These are phyloP conservation scores for Rhinoderma darwinii DNA, from an alignment of 2,113 vertebrate genomes.

Conservation along the genomic window DNA sequence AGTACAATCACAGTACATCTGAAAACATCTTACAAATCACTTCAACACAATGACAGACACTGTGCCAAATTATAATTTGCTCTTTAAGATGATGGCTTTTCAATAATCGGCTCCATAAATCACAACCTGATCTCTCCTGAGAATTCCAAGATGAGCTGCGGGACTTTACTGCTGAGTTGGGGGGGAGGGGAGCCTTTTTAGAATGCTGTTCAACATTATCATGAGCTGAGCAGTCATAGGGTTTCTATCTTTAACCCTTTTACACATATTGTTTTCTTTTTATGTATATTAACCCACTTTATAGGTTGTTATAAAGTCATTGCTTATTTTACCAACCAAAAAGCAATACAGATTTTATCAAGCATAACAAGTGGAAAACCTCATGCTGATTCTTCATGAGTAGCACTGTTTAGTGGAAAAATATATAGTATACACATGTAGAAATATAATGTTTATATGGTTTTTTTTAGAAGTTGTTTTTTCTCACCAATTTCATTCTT, in stretches of 20 bases:
- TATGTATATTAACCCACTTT: neutral
- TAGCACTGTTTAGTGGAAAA: too few relatives aligned
- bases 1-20: constrained; percentile 23
- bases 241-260: constrained; percentile 24
- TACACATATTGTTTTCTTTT: neutral
- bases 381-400: neutral
- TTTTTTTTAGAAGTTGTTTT: neutral
- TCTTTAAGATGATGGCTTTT: constrained; percentile 55
- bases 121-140: constrained; percentile 49
- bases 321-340: neutral
- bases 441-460: neutral
- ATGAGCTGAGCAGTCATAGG: neutral
- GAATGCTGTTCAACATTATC: constrained; percentile 11
- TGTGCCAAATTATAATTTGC: constrained; percentile 57
- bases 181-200: constrained; percentile 3
- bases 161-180: constrained; percentile 16
- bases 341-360: neutral
- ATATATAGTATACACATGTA: neutral
- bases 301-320: neutral
- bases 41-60: constrained; percentile 44
- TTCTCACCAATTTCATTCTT: too few relatives aligned
- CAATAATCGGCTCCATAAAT: constrained; percentile 54
- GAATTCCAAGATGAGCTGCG: constrained; percentile 33
- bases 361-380: neutral
- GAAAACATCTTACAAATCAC: constrained; percentile 50